A percentile compares a stretch with the other conserved stretches of the same genome.
phyloP scores from a whole-genome alignment of 2,888 invertebrate species.

The Melanostoma mellinum region DNA sequence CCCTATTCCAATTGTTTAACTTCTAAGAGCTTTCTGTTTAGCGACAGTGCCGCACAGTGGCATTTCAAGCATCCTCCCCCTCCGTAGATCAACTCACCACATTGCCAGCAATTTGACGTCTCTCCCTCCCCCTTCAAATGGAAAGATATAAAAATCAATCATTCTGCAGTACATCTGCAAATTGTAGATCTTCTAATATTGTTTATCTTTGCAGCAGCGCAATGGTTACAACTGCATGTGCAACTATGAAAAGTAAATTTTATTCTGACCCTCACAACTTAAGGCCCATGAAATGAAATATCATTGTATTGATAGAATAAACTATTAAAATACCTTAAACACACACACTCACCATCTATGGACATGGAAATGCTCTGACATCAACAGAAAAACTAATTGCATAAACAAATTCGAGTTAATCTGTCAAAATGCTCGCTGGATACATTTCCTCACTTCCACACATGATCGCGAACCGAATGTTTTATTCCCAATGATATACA shows the following conservation, averaged over 20 bases:
- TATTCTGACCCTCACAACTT: conserved; percentile 39
- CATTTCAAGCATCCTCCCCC: too few relatives aligned
- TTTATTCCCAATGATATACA: not conserved
- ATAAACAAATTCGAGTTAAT: conserved; percentile 70
- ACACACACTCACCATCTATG: conserved; percentile 22
- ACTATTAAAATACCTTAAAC: conserved; percentile 63
- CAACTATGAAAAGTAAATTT: conserved; percentile 10
- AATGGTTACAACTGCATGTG: conserved; percentile 6
- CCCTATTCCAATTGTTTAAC: too few relatives aligned
- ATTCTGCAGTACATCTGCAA: conserved; percentile 34
- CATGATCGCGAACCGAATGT: not conserved
- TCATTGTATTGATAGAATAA: conserved; percentile 64
- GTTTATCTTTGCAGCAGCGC: conserved; percentile 37
- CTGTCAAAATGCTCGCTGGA: conserved; percentile 62
- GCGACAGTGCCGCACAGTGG: too few relatives aligned
- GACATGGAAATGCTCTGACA: conserved; percentile 14
- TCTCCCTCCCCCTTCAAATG: not conserved
- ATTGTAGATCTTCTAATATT: conserved; percentile 15
- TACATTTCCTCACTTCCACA: conserved; percentile 44
- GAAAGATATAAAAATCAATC: conserved; percentile 52
- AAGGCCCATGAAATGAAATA: conserved; percentile 54
- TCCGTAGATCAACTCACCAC: too few relatives aligned
- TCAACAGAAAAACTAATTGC: conserved; percentile 60
- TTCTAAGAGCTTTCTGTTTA: too few relatives aligned
- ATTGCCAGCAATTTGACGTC: too few relatives aligned